Evolutionary conservation across 2,113 vertebrate genomes (phyloP), one percentile per base, ranked within the genome.

Genomic region (Cinclus cinclus): DNA sequence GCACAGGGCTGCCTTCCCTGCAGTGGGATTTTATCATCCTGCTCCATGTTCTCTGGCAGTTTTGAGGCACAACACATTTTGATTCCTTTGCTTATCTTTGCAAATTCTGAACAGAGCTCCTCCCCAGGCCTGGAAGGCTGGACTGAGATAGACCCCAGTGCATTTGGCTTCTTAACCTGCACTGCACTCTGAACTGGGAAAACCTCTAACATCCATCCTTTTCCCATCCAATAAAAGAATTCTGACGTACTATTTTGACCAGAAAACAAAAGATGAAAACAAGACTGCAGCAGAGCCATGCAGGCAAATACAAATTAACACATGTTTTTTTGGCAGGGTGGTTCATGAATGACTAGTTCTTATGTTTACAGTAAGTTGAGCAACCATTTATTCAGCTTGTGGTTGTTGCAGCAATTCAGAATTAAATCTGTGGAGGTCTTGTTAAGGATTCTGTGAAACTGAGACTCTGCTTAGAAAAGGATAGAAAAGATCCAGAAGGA

Each of bases 341-440:
- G 83, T 63, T 87, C 94, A 83, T 8, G 3, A 89, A 33, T 90
- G 73, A 93, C 85, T 86, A 13, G 55, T 63, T 88, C 74, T 77
- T 71, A 59, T n/a, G 1, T 68, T 87, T 79, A 37, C 83, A 88
- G 52, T 68, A 83, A 88, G 79, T 56, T 92, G 76, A 94, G 83
- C 86, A 96, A 84, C 89, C 37, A 3, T 90, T 94, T 87, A 84
- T 64, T 90, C 87, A 87, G 63, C 63, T 37, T 75, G 65, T 64
- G 73, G 37, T 92, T 75, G 24, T 47, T 93, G 69, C 65, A 91
- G 42, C 53, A 65, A 56, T 56, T 82, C n/a, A 71, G 76, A 89
- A 74, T 55, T 42, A 52, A 69, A 64, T 76, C 87, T 73, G 62
- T 68, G 24, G 50, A 90, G 75, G 70, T 53, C 65, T 83, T 79